Evolutionary conservation across 2,888 invertebrate genomes (phyloP).

Genomic region (Euzophera pinguis): DNA sequence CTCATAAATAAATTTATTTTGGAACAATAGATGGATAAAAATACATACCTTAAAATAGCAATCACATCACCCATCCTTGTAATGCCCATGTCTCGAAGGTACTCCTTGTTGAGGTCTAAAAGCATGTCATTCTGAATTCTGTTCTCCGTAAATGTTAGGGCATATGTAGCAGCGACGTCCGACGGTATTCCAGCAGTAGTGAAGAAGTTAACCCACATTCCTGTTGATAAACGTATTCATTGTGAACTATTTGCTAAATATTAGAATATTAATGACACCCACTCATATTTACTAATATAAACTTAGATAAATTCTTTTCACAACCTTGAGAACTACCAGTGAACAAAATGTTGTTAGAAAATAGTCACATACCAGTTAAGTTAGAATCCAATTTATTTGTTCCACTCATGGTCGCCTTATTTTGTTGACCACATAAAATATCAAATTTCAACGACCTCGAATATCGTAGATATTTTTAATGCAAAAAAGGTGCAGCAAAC

Average conservation of each 20-base stretch:
- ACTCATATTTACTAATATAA: background rate
- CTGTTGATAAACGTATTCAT: conserved; percentile 45
- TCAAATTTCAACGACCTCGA: conserved; percentile 29
- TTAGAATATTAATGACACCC: background rate
- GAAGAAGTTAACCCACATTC: conserved; percentile 92
- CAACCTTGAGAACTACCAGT: conserved; percentile 12
- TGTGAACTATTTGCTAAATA: too few species aligned
- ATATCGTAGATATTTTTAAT: background rate
- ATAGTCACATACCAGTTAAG: conserved; percentile 47
- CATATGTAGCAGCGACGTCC: conserved; percentile 89
- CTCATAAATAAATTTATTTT: too few species aligned
- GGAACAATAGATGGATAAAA: background rate
- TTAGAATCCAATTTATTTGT: conserved; percentile 56
- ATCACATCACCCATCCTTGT: conserved; percentile 85
- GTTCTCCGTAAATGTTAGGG: conserved; percentile 91
- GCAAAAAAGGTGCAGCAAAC: background rate
- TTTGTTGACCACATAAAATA: conserved; percentile 22
- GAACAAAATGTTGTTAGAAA: too few species aligned
- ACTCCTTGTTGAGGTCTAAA: conserved; percentile 91
- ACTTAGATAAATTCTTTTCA: background rate
- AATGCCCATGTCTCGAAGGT: conserved; percentile 93
- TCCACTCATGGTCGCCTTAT: conserved; percentile 27
- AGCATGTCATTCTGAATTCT: conserved; percentile 93
- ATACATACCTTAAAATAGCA: conserved; percentile 82
- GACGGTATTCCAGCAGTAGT: conserved; percentile 90